Evolutionary conservation across 1,140 invertebrate genomes (phyloP), one percentile per base, ranked within the genome.

Genomic region (Adelges cooleyi): DNA sequence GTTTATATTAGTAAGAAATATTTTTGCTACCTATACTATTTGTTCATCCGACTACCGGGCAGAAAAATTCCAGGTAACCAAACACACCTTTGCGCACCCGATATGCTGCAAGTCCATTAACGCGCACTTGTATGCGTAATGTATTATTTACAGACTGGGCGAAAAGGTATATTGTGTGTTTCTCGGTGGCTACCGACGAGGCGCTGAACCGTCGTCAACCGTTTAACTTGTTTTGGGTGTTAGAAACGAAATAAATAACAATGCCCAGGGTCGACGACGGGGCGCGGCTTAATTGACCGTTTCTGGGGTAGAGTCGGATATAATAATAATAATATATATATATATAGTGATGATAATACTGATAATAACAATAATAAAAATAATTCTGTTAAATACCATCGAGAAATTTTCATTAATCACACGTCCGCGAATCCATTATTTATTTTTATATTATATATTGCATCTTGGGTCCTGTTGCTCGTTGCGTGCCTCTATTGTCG

Each of bases 371-470:
- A 50, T 50, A 22, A 27, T 50, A 25, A 13, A 9, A 25, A 27
- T 25, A 25, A 22, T 50, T 50, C 15, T 50, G 17, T n/a, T 1
- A 27, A 51, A 11, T 5, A 36, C 51, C n/a, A 36, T 52, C 33
- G 33, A 40, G 9, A 56, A 20, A 38, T 20, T 53, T 56, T 36
- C 53, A 56, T 56, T 56, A 56, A 56, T 56, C 53, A 56, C 38
- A 13, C 11, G 27, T 2, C 11, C 5, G 29, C 5, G 29, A 6
- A 6, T 49, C 2, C 48, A 49, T 49, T 49, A 10, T 49, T n/a
- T n/a, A n/a, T n/a, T n/a, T n/a, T n/a, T n/a, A n/a, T n/a, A n/a
- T n/a, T n/a, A n/a, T n/a, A n/a, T n/a, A n/a, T n/a, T n/a, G n/a
- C 23, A 13, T 49, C 11, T 15, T 13, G 49, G 25, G 29, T 18